Conservation (phyloP, 1,140 invertebrate species). For the Neelides sp. region DNA sequence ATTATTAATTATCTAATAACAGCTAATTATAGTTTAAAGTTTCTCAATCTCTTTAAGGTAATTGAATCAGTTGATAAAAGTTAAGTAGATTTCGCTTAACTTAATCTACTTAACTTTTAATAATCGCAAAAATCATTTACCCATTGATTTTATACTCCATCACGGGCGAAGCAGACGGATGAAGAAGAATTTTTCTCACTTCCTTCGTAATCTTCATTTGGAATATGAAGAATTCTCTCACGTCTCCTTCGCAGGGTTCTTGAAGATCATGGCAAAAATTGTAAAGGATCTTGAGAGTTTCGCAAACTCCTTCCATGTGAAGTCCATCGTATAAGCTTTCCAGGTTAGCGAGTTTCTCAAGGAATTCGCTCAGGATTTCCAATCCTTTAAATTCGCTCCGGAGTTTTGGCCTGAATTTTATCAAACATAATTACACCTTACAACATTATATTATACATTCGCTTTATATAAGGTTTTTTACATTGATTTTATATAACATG, state of each 20-base stretch:
- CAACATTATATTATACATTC: background rate
- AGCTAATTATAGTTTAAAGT: no score
- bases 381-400: constrained; percentile 66
- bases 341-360: constrained; percentile 57
- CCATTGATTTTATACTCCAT: constrained; percentile 57
- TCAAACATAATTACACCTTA: background rate
- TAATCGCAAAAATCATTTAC: constrained; percentile 40
- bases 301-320: constrained; percentile 53
- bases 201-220: constrained; percentile 12
- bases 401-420: constrained; percentile 46
- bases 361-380: constrained; percentile 60
- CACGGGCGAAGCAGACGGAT: constrained; percentile 44
- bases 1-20: no score
- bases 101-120: constrained; percentile 42
- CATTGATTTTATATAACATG: constrained; percentile 10
- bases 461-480: background rate
- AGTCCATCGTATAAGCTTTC: constrained; percentile 22
- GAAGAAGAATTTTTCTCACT: constrained; percentile 45
- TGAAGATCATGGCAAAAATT: constrained; percentile 55
- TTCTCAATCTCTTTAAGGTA: no score
- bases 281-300: constrained; percentile 79
- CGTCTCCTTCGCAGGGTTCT: constrained; percentile 48
- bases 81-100: constrained; percentile 28
- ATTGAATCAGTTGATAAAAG: constrained; percentile 31
- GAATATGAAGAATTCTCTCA: constrained; percentile 57